Percentiles rank a stretch among this genome's conserved stretches.
phyloP scores from a whole-genome alignment of 2,888 invertebrate species.

The Euplagia quadripunctaria region DNA sequence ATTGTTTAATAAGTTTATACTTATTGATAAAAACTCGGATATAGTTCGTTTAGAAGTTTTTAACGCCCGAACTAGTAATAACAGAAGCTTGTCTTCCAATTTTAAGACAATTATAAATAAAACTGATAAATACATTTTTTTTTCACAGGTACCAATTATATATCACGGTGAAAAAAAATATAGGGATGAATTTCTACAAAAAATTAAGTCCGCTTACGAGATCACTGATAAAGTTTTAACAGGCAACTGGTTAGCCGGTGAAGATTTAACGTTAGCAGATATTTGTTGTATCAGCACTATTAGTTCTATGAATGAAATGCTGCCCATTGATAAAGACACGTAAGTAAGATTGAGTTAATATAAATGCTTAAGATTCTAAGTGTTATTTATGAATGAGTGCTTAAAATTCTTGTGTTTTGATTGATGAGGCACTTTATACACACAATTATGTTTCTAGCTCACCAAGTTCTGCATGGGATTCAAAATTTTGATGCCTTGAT shows the following conservation, averaged over 20 bases:
- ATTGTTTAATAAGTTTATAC: no score
- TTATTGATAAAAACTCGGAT: no score
- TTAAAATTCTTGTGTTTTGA: no score
- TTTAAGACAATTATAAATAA: no score
- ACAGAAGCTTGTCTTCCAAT: no score
- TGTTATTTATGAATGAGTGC: no score
- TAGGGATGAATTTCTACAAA: constrained; percentile 57
- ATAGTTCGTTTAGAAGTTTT: no score
- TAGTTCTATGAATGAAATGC: constrained; percentile 73
- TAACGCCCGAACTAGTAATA: no score
- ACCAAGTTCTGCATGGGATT: no score
- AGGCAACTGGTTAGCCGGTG: constrained; percentile 86
- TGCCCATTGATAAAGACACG: constrained; percentile 65
- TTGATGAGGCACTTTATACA: background rate
- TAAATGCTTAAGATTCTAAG: no score
- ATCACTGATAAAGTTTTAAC: constrained; percentile 85
- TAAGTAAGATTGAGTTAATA: constrained; percentile 35
- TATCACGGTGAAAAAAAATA: constrained; percentile 58
- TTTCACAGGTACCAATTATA: constrained; percentile 61
- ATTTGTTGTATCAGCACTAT: constrained; percentile 85
- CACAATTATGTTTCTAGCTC: no score
- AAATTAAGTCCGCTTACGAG: constrained; percentile 60
- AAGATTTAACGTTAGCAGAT: constrained; percentile 88
- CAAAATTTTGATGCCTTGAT: no score
- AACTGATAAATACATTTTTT: background rate